phyloP scores from a whole-genome alignment of 2,113 vertebrate species.

The Sturnus vulgaris region DNA sequence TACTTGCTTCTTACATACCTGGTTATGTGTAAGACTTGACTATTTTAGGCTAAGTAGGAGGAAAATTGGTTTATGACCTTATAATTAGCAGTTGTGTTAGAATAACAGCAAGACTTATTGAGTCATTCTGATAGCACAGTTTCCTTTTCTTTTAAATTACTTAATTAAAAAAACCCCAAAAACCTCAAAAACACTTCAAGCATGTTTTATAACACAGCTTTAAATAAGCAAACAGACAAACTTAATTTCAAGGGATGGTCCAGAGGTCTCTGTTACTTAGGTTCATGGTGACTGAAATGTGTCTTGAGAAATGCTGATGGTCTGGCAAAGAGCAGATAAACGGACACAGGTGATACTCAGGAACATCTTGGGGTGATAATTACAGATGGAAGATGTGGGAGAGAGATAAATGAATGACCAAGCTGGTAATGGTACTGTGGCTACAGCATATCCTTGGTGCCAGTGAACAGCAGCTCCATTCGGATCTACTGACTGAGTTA shows the following conservation, averaged over 20 bases:
- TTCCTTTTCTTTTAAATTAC: not conserved
- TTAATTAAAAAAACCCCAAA: not conserved
- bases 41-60: slow-evolving; percentile 21
- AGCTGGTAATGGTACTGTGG: not conserved
- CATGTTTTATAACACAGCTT: not conserved
- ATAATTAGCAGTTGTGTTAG: slow-evolving; percentile 12
- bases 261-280: not conserved
- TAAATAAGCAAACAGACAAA: slow-evolving; percentile 5
- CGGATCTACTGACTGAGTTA: not conserved
- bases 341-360: not conserved
- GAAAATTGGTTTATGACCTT: slow-evolving; percentile 23
- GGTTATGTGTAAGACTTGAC: not conserved
- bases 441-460: not conserved
- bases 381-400: not conserved
- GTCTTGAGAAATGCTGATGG: not conserved
- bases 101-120: not conserved
- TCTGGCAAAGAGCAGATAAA: not conserved
- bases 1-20: not conserved
- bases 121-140: slow-evolving; percentile 15
- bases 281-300: not conserved
- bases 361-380: not conserved
- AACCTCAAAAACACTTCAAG: not conserved
- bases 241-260: not conserved
- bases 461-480: not conserved
- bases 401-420: not conserved